These are phyloP conservation scores for Chrysina gloriosa DNA, from an alignment of 2,888 invertebrate species.

Conservation along the genomic window DNA sequence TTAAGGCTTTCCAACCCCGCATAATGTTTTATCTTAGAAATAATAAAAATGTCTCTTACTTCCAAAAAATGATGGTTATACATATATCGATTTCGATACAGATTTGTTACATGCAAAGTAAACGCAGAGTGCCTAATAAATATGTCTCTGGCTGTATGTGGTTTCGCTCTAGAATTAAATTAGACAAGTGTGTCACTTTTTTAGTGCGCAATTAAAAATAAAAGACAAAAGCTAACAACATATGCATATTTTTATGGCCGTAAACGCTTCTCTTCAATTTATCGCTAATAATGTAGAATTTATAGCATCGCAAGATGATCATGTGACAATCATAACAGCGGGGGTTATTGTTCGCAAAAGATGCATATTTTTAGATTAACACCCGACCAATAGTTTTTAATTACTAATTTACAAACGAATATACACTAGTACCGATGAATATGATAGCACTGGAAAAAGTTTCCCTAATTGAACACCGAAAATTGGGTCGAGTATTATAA, in stretches of 20 bases:
- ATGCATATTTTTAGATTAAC: conserved; percentile 34
- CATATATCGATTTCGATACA: no score
- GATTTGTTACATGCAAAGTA: no score
- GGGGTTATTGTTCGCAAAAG: background rate
- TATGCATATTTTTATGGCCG: background rate
- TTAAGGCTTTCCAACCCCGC: background rate
- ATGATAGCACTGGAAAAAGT: background rate
- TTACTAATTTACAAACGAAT: conserved; percentile 17
- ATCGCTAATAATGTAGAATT: conserved; percentile 18
- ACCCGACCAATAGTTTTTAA: background rate
- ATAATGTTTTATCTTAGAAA: no score
- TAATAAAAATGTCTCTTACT: no score
- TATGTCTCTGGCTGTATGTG: background rate
- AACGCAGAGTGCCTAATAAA: no score
- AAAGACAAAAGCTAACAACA: conserved; percentile 18
- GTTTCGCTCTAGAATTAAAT: background rate
- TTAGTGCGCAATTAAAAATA: conserved; percentile 12
- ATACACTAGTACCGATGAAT: background rate
- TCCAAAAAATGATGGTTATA: no score
- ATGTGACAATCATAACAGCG: background rate
- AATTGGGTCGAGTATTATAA: background rate
- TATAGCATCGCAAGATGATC: conserved; percentile 17
- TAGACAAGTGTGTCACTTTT: background rate
- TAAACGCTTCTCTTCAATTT: conserved; percentile 18
- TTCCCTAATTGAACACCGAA: background rate